Base-by-base conservation (phyloP, 2,113 vertebrate genomes). In the Callopanchax toddi region DNA sequence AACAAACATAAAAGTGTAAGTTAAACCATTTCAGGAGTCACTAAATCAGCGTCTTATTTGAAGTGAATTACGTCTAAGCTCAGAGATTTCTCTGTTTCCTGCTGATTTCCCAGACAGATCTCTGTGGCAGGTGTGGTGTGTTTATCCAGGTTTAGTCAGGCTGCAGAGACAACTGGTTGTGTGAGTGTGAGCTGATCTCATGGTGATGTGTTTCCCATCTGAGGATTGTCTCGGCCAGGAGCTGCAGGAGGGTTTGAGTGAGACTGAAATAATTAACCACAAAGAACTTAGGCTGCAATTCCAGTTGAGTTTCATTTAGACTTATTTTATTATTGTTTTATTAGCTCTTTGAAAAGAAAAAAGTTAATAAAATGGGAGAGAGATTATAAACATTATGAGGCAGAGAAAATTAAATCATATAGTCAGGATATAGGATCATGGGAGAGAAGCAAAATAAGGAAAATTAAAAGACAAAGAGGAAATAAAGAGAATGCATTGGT, bases 151-250 rank as follows among this genome's bases (percentile, higher is more conserved):
- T 67, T 63, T 34, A 43, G 60, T 62, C 48, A 10, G 59, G 57
- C 62, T 5, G 22, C 51, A 73, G 62, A 71, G 62, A 32, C 22
- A 8, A 67, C 5, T 29, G 67, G 26, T 21, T 32, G 6, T 65
- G 58, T 61, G 56, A 18, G 49, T 25, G 18, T 15, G 51, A 46
- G 32, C 22, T 60, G 62, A 48, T 72, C 66, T 71, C 21, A 64
- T 29, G 15, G 34, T 20, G 74, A 87, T 83, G 62, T 22, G 16
- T 77, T 83, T 74, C 67, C 82, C 72, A 81, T 67, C 71, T 80
- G 85, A 80, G 50, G 65, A 58, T 54, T 36, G 42, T 22, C 29
- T 46, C 71, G 52, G 69, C 65, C 46, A 36, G 51, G 62, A 67
- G 74, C 75, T 56, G 16, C 62, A 6, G 5, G 58, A 67, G 70